These are phyloP conservation scores for Hydractinia symbiolongicarpus DNA, from an alignment of 30 jellyfish, hydroid and myxozoan species.

Conservation along the genomic window DNA sequence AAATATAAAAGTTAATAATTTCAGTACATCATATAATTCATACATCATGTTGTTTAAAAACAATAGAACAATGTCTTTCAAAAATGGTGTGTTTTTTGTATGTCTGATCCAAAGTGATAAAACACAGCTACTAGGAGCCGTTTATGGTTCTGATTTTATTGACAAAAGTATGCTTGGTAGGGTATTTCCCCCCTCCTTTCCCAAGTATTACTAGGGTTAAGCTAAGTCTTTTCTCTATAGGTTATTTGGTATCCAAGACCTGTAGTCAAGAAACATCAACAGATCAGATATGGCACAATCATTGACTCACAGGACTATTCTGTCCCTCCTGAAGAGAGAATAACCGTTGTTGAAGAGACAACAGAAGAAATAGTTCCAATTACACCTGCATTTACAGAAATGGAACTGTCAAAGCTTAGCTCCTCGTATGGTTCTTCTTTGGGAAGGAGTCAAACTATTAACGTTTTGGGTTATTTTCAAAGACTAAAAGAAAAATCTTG, in stretches of 20 bases:
- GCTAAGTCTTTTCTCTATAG: not conserved
- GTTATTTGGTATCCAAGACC: conserved; percentile 33
- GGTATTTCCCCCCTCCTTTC: too few relatives aligned
- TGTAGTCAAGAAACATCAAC: not conserved
- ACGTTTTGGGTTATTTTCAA: conserved; percentile 11
- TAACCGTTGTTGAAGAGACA: not conserved
- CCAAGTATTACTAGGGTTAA: too few relatives aligned
- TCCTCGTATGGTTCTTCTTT: conserved; percentile 17
- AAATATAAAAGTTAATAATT: too few relatives aligned
- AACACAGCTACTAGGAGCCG: too few relatives aligned
- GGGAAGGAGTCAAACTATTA: conserved; percentile 22
- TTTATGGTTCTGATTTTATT: too few relatives aligned
- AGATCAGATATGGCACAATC: conserved; percentile 20
- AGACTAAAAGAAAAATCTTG: conserved; percentile 16
- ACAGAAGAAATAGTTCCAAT: not conserved
- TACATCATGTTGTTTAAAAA: too few relatives aligned
- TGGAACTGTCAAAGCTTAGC: not conserved
- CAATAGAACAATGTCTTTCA: too few relatives aligned
- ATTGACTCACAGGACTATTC: conserved; percentile 21
- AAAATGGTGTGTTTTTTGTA: too few relatives aligned
- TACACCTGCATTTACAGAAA: conserved; percentile 3
- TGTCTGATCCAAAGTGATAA: too few relatives aligned
- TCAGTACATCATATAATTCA: too few relatives aligned
- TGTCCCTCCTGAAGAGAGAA: conserved; percentile 24
- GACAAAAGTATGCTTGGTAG: too few relatives aligned